Evolutionary conservation across 64 coral and sea anemone species (phyloP).

Genomic region (Montipora foliosa): DNA sequence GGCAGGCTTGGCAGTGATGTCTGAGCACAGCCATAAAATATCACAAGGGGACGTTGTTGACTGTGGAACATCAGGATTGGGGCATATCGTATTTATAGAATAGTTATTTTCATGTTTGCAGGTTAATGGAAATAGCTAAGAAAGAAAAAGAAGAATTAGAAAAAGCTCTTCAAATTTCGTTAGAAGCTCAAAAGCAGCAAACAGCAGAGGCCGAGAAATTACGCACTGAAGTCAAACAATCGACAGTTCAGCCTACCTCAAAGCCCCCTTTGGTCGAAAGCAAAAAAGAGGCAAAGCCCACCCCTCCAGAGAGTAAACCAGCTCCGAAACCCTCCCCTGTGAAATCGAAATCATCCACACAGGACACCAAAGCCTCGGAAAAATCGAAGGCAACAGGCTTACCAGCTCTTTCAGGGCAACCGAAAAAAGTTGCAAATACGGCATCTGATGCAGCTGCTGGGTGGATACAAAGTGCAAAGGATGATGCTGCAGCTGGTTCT

Average conservation of each 20-base stretch:
- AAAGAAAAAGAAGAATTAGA: slow-evolving; percentile 87
- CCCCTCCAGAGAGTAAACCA: slow-evolving; percentile 33
- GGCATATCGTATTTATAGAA: background rate
- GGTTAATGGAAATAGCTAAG: slow-evolving; percentile 73
- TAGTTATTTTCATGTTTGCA: slow-evolving; percentile 37
- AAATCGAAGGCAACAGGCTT: slow-evolving; percentile 2
- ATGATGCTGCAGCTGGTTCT: slow-evolving; percentile 55
- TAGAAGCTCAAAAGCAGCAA: slow-evolving; percentile 33
- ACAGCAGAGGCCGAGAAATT: slow-evolving; percentile 36
- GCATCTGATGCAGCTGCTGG: slow-evolving; percentile 87
- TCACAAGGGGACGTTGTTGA: no score
- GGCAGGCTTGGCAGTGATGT: no score
- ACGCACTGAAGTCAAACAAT: slow-evolving; percentile 27
- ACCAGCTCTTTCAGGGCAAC: slow-evolving; percentile 3
- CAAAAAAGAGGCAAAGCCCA: slow-evolving; percentile 8
- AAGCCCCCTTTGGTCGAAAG: background rate
- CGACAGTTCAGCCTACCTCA: background rate
- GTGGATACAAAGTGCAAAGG: slow-evolving; percentile 92
- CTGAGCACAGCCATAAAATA: no score
- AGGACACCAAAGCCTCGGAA: slow-evolving; percentile 28
- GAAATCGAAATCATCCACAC: slow-evolving; percentile 23
- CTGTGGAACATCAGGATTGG: no score
- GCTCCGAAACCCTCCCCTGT: background rate
- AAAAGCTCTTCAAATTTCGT: slow-evolving; percentile 65
- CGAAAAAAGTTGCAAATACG: slow-evolving; percentile 10